These are phyloP conservation scores for Brachionus koreanus DNA, from an alignment of 1,140 invertebrate genomes.

Conservation along the genomic window DNA sequence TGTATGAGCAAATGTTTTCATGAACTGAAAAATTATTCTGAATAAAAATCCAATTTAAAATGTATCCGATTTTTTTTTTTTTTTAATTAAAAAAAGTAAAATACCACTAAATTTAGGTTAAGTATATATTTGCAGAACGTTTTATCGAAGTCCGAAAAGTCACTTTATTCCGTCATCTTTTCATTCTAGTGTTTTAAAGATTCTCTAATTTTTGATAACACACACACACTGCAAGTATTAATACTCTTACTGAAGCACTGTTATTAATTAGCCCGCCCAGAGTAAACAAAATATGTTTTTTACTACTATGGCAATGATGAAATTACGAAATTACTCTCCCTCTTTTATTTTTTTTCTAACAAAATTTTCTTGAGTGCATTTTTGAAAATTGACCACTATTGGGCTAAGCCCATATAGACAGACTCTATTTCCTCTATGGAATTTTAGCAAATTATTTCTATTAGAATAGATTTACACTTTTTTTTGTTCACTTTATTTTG, in stretches of 20 bases:
- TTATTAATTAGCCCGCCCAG: background rate
- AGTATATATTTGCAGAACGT: slow-evolving; percentile 15
- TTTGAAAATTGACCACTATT: background rate
- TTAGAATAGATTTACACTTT: no score
- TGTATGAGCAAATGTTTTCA: slow-evolving; percentile 10
- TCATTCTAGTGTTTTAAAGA: background rate
- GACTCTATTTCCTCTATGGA: no score
- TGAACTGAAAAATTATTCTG: slow-evolving; percentile 1
- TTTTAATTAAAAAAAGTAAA: slow-evolving; percentile 7
- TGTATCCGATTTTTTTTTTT: slow-evolving; percentile 2
- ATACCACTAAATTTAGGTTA: slow-evolving; percentile 1
- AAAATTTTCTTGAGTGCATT: background rate
- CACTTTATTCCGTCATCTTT: background rate
- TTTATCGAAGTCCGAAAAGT: slow-evolving; percentile 7
- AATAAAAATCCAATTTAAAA: slow-evolving; percentile 23
- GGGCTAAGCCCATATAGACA: no score
- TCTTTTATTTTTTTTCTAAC: background rate
- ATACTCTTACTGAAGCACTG: background rate
- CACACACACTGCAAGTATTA: background rate
- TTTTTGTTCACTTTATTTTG: no score
- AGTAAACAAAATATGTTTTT: slow-evolving; percentile 8
- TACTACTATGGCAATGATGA: slow-evolving; percentile 6
- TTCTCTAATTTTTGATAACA: background rate
- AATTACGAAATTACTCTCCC: background rate
- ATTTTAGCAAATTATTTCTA: no score